Conservation (phyloP, 2,113 vertebrate genomes). For the Lepus americanus region DNA sequence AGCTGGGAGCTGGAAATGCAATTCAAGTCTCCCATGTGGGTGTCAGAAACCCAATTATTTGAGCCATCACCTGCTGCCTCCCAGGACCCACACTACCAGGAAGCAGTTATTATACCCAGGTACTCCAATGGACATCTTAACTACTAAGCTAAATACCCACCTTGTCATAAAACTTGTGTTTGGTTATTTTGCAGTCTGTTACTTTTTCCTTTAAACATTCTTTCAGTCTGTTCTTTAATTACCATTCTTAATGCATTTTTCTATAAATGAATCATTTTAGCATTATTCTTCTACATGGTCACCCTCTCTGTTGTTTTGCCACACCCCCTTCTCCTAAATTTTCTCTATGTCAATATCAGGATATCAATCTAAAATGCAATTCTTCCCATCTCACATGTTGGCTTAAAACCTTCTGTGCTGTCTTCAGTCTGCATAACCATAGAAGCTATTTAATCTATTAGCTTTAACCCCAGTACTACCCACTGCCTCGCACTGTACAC, state of each 20-base stretch:
- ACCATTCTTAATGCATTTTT: not conserved
- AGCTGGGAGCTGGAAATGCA: too few relatives aligned
- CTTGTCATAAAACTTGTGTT: not conserved
- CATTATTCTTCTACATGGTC: not conserved
- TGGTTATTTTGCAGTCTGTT: not conserved
- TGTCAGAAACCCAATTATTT: too few relatives aligned
- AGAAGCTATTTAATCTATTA: not conserved
- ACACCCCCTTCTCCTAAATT: not conserved
- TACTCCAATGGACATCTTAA: too few relatives aligned
- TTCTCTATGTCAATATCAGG: not conserved
- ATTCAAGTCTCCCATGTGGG: too few relatives aligned
- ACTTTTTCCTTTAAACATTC: not conserved
- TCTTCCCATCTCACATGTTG: not conserved
- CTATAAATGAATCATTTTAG: not conserved
- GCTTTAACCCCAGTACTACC: too few relatives aligned
- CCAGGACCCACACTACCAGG: too few relatives aligned
- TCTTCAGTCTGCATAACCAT: not conserved
- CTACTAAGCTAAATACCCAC: too few relatives aligned
- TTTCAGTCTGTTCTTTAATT: not conserved
- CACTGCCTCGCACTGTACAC: not conserved
- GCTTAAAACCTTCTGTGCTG: not conserved
- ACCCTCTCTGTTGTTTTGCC: not conserved
- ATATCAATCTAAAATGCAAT: not conserved
- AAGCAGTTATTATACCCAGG: too few relatives aligned
- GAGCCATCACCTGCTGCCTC: too few relatives aligned